These are phyloP conservation scores for Theretra japonica DNA, from an alignment of 2,888 invertebrate genomes.

Conservation along the genomic window DNA sequence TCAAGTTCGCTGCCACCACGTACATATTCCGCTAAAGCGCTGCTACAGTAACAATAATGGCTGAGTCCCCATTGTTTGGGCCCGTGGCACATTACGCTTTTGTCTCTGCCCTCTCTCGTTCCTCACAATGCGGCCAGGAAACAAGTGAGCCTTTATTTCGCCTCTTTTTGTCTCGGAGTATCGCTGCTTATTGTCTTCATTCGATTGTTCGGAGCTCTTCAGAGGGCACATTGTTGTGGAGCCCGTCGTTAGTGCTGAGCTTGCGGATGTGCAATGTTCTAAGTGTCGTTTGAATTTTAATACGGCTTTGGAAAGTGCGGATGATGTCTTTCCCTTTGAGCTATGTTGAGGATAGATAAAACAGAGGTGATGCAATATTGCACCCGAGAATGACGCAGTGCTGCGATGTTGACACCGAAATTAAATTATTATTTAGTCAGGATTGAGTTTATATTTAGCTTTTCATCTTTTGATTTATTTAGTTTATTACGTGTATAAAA, in stretches of 20 bases:
- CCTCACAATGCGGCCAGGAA: constrained; percentile 85
- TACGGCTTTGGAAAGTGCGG: constrained; percentile 62
- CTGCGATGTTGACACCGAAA: too few species aligned
- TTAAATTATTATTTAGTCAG: neutral
- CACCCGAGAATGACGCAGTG: neutral
- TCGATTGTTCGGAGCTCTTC: constrained; percentile 85
- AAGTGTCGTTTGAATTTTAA: constrained; percentile 79
- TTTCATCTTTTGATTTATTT: neutral
- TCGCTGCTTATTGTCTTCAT: constrained; percentile 86
- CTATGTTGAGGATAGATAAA: constrained; percentile 10
- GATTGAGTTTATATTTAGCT: too few species aligned
- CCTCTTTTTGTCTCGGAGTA: constrained; percentile 86
- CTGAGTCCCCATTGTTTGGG: constrained; percentile 82
- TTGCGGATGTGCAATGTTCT: constrained; percentile 81
- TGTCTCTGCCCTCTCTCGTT: constrained; percentile 85
- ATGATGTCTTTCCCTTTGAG: constrained; percentile 26
- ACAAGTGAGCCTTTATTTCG: constrained; percentile 86
- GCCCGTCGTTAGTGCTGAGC: constrained; percentile 81
- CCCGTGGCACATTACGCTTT: constrained; percentile 85
- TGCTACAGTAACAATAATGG: constrained; percentile 84
- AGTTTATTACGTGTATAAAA: neutral
- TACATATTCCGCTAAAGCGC: constrained; percentile 80
- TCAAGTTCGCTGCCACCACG: constrained; percentile 79
- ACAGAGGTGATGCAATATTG: constrained; percentile 8
- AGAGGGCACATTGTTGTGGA: constrained; percentile 84